Base-by-base conservation (phyloP, 2,113 vertebrate species). In the Ahaetulla prasina region DNA sequence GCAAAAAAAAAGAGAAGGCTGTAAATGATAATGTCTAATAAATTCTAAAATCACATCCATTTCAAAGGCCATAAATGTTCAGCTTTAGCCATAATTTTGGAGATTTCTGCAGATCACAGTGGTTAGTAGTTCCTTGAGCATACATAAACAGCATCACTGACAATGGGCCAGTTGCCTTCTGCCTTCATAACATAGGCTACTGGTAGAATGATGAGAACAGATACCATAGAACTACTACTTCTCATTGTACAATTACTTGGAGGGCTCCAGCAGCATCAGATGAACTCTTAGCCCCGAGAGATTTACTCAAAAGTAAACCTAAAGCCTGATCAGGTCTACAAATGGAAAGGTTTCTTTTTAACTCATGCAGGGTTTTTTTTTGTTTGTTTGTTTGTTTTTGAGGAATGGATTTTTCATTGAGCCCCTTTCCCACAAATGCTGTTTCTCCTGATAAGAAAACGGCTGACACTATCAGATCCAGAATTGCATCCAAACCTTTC, bases 281-380 rank as follows among this genome's bases (percentile, higher is more conserved):
- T 49, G 6, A 23, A 39, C 43, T 23, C 53, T 60, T 16, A 85
- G 30, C 86, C 94, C 55, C 45, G 12, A 47, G 23, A 91, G 18
- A 49, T 63, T 52, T 43, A 0, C 49, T 87, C 39, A 60, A 14
- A 49, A 4, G 85, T 95, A 89, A 63, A 18, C 87, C n/a, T 23
- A 45, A 85, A 74, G n/a, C 74, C 87, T 47, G 92, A 49, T 50
- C 87, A 91, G 85, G 45, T n/a, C 86, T 89, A 84, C 84, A 60
- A 91, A 93, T 86, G 39, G 54, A 92, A 94, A 63, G 63, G n/a
- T 95, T 95, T 92, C 60, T 90, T 94, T 95, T 86, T 23, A 93
- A 85, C 87, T 93, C 47, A 68, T 1, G 2, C 60, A 87, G 5
- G 35, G 7, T 45, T 45, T 49, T 49, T 49, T 35, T 85, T n/a